Base-by-base conservation (phyloP, 2,113 vertebrate species). In the Camelus dromedarius region DNA sequence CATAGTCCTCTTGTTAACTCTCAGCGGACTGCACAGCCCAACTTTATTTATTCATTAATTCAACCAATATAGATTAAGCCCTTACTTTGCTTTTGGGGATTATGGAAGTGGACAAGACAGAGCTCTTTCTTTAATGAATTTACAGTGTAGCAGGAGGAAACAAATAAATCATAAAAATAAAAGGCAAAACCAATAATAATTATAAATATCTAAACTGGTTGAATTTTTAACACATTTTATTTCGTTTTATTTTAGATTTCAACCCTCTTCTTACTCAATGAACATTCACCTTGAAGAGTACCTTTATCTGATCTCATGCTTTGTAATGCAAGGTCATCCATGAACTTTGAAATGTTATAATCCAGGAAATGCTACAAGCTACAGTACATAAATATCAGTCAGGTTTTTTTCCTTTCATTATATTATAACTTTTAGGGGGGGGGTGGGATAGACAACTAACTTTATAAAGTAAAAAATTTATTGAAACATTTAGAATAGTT, bases 321-420 rank as follows among this genome's bases (percentile, higher is more conserved):
- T 92, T 95, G 32, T 64, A 32, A 87, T 70, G 10, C 66, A 79
- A 93, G 50, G 64, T 88, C 67, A 62, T 30, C 48, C 2, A 32
- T 79, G 56, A 79, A 88, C 52, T 92, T 95, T 93, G 52, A 96
- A 96, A 96, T 80, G 62, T 3, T 35, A 50, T 87, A 80, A 96
- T 83, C 56, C 60, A 62, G 64, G 66, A 83, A 75, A 80, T 94
- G 73, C 67, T 90, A 48, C 69, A 87, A 97, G 50, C 50, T 32
- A 20, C 12, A 32, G 14, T n/a, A 67, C 6, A 84, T 60, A 85
- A 89, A 58, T 83, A 75, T 35, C 46, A 95, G 67, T 10, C 12
- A 81, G 52, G 5, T 4, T 56, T 85, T 93, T 92, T n/a, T 62
- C 58, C 54, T 93, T 73, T 84, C 42, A 79, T 82, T 20, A 52